Base-by-base conservation (phyloP, 1,140 invertebrate genomes). In the Euwallacea similis region DNA sequence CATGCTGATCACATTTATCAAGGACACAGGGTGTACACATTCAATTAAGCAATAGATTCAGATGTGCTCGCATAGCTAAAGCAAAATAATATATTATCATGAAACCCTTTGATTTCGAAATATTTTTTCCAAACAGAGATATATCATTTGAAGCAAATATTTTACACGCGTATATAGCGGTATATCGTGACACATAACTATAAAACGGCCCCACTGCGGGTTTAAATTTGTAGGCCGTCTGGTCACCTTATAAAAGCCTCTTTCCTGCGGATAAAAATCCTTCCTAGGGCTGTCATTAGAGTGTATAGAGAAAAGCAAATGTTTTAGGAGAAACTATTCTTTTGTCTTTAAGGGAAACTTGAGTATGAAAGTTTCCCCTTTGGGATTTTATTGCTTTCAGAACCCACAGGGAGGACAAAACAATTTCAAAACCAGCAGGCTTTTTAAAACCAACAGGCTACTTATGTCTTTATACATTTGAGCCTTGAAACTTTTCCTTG, bases 141-240 rank as follows among this genome's bases (percentile, higher is more conserved):
- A 60, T 42, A 42, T 41, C 58, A 42, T 60, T 60, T 60, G 58
- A 16, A 43, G 15, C 9, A 53, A 43, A 65, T 65, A 65, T 65
- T 41, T 11, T 8, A n/a, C 21, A 54, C 42, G 4, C 41, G 13
- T 66, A 53, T 44, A 56, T 41, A 44, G 21, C 59, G 41, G 6
- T 41, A 61, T 43, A 15, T 61, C 61, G 61, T 63, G 61, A 63
- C 43, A 63, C 16, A 21, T 46, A 63, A 47, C 42, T 50, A 63
- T 63, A 63, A 63, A 63, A n/a, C 10, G 58, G 2, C 16, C 58
- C 9, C 16, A 15, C 11, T 21, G 15, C 10, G 42, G 1, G 10
- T 41, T 61, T 47, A 63, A 63, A 63, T 63, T 63, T 63, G 43
- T 63, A 21, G 61, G 43, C 47, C 61, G 46, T 63, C 61, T 50